Base-by-base conservation (phyloP, 2,888 invertebrate genomes). In the Xylota segnis region DNA sequence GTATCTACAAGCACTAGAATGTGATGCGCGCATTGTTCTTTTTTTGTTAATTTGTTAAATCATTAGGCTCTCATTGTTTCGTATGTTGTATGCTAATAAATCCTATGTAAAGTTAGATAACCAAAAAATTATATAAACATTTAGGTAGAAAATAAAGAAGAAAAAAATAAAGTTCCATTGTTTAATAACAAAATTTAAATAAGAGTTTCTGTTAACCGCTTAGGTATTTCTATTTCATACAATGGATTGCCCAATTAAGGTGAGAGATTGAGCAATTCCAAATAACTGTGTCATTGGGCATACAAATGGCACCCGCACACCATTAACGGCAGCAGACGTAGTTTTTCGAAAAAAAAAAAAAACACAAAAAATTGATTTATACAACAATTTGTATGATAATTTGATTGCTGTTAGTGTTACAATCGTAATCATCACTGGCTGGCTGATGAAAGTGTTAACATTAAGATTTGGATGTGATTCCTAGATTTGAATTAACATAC, bases 221-320 rank as follows among this genome's bases (percentile, higher is more conserved):
- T 16, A 52, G 23, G 14, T 18, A 52, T 54, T 68, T 65, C 54
- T 63, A 58, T n/a, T n/a, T n/a, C n/a, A n/a, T 56, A 16, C 68
- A 72, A 72, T 58, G 50, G 50, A 58, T 84, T 79, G 72, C 47
- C 58, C 79, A 74, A 75, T 65, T 71, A 40, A 47, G 29, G 14
- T 34, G 56, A 32, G 56, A 32, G 45, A 47, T 68, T 74, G 52
- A 40, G 65, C 23, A 58, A 76, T 23, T 59, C 34, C 32, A 43
- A 47, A 78, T 37, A 40, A 27, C 27, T 18, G 52, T 58, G 29
- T 16, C 40, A 74, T 75, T 74, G 65, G 65, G 58, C 71, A 82
- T 77, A 71, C 40, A 66, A 76, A 76, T 86, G 82, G 47, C 82
- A 86, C 86, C 82, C 82, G 82, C 82, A 63, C 86, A 63, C 86